These are phyloP conservation scores for Thripadectes ignobilis DNA, from an alignment of 2,797 vertebrate species.

Conservation along the genomic window DNA sequence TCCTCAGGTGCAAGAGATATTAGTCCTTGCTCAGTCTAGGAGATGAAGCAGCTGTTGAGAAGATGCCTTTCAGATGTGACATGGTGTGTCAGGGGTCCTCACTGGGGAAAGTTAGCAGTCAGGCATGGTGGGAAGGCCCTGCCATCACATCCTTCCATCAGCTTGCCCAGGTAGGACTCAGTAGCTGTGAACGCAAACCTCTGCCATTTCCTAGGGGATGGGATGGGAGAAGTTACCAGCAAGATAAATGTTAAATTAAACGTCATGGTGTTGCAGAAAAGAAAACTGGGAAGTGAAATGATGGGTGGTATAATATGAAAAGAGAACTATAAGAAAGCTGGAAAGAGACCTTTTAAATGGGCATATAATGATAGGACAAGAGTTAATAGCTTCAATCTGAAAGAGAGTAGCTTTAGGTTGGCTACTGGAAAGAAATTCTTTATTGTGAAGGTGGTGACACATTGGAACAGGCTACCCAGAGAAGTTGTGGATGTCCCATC, in stretches of 20 bases:
- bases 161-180: rapidly evolving
- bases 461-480: neutral
- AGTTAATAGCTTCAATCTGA: neutral
- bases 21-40: neutral
- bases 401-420: neutral
- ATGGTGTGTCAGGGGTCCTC: rapidly evolving
- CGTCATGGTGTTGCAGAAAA: rapidly evolving
- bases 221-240: neutral
- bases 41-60: neutral
- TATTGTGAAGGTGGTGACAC: neutral
- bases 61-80: neutral
- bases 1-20: neutral
- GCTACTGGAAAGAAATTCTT: neutral
- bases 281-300: neutral
- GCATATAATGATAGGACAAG: neutral
- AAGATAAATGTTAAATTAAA: neutral
- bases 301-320: neutral
- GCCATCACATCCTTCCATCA: neutral
- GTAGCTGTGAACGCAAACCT: neutral
- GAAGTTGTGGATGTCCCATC: neutral
- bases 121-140: neutral
- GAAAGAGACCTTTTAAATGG: neutral
- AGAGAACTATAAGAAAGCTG: neutral
- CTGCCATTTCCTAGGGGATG: neutral
- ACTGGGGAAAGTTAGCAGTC: neutral